Evolutionary conservation across 2,797 vertebrate species (phyloP).

Genomic region (Myotis daubentonii): DNA sequence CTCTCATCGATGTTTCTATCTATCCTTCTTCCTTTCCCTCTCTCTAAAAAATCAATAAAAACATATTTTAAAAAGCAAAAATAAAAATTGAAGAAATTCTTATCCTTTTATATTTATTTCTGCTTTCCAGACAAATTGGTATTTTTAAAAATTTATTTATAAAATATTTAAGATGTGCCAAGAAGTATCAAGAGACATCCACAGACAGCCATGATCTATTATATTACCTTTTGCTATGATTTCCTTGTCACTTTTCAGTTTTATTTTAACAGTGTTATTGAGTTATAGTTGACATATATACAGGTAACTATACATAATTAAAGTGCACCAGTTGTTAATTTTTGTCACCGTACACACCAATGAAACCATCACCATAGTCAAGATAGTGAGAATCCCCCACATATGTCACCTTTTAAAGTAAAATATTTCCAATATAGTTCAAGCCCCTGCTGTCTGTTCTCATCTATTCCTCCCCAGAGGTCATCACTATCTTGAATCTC

Average conservation of each 20-base stretch:
- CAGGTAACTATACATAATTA: background rate
- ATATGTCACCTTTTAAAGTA: background rate
- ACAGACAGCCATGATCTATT: background rate
- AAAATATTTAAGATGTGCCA: background rate
- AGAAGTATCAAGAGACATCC: background rate
- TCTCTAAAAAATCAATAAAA: too few relatives aligned
- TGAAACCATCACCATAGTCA: background rate
- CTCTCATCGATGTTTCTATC: too few relatives aligned
- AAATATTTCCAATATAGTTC: background rate
- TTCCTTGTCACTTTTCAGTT: conserved; percentile 30
- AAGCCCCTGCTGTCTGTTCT: background rate
- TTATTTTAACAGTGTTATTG: background rate
- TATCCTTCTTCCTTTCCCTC: too few relatives aligned
- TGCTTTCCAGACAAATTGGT: background rate
- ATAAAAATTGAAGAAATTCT: background rate
- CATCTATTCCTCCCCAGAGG: background rate
- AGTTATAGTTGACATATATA: background rate
- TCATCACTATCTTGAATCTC: background rate
- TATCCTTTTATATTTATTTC: conserved; percentile 22
- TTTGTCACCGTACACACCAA: background rate
- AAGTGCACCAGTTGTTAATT: background rate
- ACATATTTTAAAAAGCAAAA: background rate
- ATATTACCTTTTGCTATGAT: background rate
- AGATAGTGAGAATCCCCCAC: background rate
- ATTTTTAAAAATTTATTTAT: background rate